Percentiles rank a stretch among this genome's conserved stretches.
Conservation (phyloP, 2,888 invertebrate genomes). For the Spicauda simplicius region DNA sequence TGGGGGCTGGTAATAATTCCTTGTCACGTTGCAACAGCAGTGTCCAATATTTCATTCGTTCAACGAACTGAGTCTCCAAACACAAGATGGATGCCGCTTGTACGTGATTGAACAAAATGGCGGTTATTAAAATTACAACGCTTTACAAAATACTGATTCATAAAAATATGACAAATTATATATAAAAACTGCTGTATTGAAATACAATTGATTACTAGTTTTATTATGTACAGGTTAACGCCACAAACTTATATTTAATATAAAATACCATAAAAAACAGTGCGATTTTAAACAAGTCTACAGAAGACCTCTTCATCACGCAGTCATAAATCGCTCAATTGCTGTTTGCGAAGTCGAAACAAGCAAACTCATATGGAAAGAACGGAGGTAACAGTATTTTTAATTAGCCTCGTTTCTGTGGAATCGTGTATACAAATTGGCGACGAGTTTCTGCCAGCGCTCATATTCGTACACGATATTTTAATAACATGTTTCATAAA, state of each 20-base stretch:
- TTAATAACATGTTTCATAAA: no score
- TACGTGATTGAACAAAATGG: slow-evolving; percentile 37
- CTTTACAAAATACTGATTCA: no score
- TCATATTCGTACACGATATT: not conserved
- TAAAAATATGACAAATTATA: no score
- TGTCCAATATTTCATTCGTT: slow-evolving; percentile 41
- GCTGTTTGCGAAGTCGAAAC: slow-evolving; percentile 31
- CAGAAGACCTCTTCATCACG: slow-evolving; percentile 22
- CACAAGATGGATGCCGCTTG: slow-evolving; percentile 32
- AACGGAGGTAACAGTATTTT: slow-evolving; percentile 16
- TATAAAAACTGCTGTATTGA: no score
- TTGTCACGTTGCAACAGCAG: slow-evolving; percentile 34
- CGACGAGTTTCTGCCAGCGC: not conserved
- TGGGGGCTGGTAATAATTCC: slow-evolving; percentile 40
- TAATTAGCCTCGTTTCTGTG: slow-evolving; percentile 31
- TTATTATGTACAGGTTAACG: not conserved
- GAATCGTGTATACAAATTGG: slow-evolving; percentile 20
- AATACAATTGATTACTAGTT: no score
- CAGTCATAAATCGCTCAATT: slow-evolving; percentile 24
- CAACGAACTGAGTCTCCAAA: slow-evolving; percentile 37
- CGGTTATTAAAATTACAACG: slow-evolving; percentile 23
- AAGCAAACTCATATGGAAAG: slow-evolving; percentile 21
- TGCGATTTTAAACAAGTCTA: slow-evolving; percentile 20
- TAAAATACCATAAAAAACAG: slow-evolving; percentile 7
- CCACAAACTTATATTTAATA: not conserved